Evolutionary conservation across 53 echinoderm and acorn worm species (phyloP).

Genomic region (Holothuria leucospilota): DNA sequence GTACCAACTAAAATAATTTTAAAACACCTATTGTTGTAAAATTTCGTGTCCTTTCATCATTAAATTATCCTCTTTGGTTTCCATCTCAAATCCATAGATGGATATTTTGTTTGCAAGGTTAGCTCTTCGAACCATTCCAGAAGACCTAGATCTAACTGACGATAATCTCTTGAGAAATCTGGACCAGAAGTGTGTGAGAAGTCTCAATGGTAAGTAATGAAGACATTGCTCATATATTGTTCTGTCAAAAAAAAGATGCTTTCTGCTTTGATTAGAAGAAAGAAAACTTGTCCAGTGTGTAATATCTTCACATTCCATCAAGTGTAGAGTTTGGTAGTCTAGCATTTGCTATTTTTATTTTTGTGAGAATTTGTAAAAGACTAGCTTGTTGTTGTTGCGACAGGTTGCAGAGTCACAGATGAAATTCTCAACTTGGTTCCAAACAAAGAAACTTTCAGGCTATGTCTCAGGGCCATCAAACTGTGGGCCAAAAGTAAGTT

Average conservation of each 20-base stretch:
- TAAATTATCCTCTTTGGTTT: too few species aligned
- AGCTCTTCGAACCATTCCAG: slow-evolving; percentile 92
- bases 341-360: too few species aligned
- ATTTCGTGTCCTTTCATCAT: too few species aligned
- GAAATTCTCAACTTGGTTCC: slow-evolving; percentile 98
- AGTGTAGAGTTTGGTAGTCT: too few species aligned
- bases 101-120: slow-evolving; percentile 98
- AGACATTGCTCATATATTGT: not conserved
- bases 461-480: slow-evolving; percentile 94
- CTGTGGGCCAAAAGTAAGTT: slow-evolving; percentile 99
- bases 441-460: slow-evolving; percentile 94
- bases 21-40: too few species aligned
- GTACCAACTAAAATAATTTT: too few species aligned
- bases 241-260: too few species aligned
- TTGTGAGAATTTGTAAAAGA: too few species aligned
- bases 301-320: too few species aligned
- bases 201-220: slow-evolving; percentile 85
- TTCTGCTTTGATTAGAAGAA: too few species aligned
- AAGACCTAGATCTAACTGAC: slow-evolving; percentile 89
- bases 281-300: too few species aligned
- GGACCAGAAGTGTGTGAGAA: slow-evolving; percentile 97
- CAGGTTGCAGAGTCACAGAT: slow-evolving; percentile 97
- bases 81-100: slow-evolving; percentile 61
- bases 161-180: slow-evolving; percentile 89
- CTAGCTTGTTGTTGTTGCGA: slow-evolving; percentile 3